A percentile compares a stretch with the other conserved stretches of the same genome.
These are phyloP conservation scores for Fringilla coelebs DNA, from an alignment of 2,797 vertebrate genomes.

Conservation along the genomic window DNA sequence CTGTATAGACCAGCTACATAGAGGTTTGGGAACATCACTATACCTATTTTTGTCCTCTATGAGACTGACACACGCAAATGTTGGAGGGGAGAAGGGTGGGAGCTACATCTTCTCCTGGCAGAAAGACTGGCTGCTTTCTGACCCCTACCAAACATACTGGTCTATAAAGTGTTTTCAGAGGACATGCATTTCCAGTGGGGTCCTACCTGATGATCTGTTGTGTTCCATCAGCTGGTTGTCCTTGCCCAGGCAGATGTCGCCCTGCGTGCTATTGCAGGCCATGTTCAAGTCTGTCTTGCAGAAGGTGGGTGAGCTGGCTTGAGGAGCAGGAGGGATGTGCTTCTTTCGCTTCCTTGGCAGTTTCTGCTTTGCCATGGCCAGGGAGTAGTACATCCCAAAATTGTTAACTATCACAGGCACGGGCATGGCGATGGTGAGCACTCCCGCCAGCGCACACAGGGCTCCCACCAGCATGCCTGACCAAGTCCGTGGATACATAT, in stretches of 20 bases:
- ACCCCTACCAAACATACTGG: constrained; percentile 59
- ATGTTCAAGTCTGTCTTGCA: constrained; percentile 92
- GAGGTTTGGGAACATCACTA: constrained; percentile 51
- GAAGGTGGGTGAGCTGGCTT: constrained; percentile 88
- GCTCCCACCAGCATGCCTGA: constrained; percentile 98
- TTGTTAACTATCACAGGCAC: constrained; percentile 99
- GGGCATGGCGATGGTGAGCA: constrained; percentile 98
- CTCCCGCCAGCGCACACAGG: constrained; percentile 93
- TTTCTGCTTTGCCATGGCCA: constrained; percentile 99
- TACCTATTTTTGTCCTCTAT: constrained; percentile 49
- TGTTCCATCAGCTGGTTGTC: constrained; percentile 86
- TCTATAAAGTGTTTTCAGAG: constrained; percentile 62
- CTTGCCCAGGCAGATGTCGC: constrained; percentile 87
- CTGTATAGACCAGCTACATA: constrained; percentile 73
- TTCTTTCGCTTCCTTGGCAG: constrained; percentile 97
- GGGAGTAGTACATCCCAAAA: constrained; percentile 99
- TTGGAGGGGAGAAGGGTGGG: constrained; percentile 56
- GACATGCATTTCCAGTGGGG: constrained; percentile 66
- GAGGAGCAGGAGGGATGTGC: constrained; percentile 90
- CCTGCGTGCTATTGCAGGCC: constrained; percentile 92
- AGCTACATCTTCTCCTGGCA: constrained; percentile 57
- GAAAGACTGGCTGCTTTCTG: constrained; percentile 63
- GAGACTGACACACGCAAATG: constrained; percentile 59
- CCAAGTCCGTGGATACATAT: constrained; percentile 98
- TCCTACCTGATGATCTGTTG: constrained; percentile 91